Evolutionary conservation across 2,888 invertebrate genomes (phyloP), one percentile per base, ranked within the genome.

Genomic region (Pteria penguin): DNA sequence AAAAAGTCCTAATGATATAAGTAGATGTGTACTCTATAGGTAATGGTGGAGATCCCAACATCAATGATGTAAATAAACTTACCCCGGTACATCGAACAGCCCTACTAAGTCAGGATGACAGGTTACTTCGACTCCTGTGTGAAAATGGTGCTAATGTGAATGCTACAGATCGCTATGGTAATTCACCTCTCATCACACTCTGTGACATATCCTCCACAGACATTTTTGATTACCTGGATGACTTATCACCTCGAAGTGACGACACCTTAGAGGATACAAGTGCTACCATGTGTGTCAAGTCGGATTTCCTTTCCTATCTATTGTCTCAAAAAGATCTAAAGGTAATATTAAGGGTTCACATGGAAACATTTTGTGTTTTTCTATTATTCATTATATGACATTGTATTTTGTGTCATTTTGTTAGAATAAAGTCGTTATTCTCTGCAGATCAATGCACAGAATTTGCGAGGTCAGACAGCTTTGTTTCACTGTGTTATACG

Each of bases 141-240:
- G 87, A 88, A 22, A 87, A 86, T 73, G 89, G 89, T 4, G 87
- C 87, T n/a, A 82, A 84, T 63, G 66, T 88, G 2, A 88, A 86
- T 68, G 82, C 84, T 11, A 60, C 77, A 29, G 89, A 89, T 68
- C 33, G 71, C 32, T 70, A 80, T 11, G 87, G 87, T 1, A 89
- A 87, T 75, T 86, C 89, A 2, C 89, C 90, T 1, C 78, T 90
- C 22, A 65, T 87, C 31, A 81, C 88, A 0, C 75, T 90, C 61
- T 90, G 88, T 82, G 87, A 87, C 70, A 76, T 85, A 24, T 78
- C 86, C 0, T 81, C 82, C 1, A 78, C 84, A 26, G 86, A 87
- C 8, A 75, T 83, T 70, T 84, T 84, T 55, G 85, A 87, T 55
- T 84, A 80, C 55, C 72, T 84, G 36, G 87, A 88, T 29, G 86